These are phyloP conservation scores for Trachelipus rathkii DNA, from an alignment of 1,140 invertebrate species.

Conservation along the genomic window DNA sequence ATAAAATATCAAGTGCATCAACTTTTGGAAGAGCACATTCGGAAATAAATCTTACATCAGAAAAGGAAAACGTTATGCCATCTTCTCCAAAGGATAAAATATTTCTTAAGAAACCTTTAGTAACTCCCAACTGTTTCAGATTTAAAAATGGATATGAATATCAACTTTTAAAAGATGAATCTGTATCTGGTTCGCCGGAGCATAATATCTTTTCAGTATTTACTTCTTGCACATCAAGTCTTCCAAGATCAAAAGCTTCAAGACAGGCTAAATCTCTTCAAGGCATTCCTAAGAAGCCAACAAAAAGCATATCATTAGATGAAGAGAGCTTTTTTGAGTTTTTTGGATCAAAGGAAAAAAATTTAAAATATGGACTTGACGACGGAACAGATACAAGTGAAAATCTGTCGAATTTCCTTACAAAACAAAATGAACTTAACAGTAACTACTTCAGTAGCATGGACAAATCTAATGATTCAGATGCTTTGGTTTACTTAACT, in stretches of 20 bases:
- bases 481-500: too few relatives aligned
- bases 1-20: not conserved
- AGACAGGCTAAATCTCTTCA: slow-evolving; percentile 27
- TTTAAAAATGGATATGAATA: not conserved
- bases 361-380: slow-evolving; percentile 37
- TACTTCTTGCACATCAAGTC: slow-evolving; percentile 31
- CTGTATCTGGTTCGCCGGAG: not conserved
- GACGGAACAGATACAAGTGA: slow-evolving; percentile 28
- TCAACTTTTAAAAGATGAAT: not conserved
- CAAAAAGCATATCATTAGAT: slow-evolving; percentile 36
- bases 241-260: slow-evolving; percentile 27
- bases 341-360: slow-evolving; percentile 31
- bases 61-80: not conserved
- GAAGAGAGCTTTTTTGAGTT: slow-evolving; percentile 32
- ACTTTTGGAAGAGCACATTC: not conserved
- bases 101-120: not conserved
- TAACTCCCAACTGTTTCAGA: not conserved
- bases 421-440: too few relatives aligned
- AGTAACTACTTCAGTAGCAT: too few relatives aligned
- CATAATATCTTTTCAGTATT: slow-evolving; percentile 22
- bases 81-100: not conserved
- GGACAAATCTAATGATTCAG: too few relatives aligned
- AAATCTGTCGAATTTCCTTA: slow-evolving; percentile 24
- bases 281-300: slow-evolving; percentile 4
- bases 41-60: not conserved